Percentiles rank a stretch among this genome's conserved stretches.
phyloP scores from a whole-genome alignment of 2,797 vertebrate genomes.

The Otus scops region DNA sequence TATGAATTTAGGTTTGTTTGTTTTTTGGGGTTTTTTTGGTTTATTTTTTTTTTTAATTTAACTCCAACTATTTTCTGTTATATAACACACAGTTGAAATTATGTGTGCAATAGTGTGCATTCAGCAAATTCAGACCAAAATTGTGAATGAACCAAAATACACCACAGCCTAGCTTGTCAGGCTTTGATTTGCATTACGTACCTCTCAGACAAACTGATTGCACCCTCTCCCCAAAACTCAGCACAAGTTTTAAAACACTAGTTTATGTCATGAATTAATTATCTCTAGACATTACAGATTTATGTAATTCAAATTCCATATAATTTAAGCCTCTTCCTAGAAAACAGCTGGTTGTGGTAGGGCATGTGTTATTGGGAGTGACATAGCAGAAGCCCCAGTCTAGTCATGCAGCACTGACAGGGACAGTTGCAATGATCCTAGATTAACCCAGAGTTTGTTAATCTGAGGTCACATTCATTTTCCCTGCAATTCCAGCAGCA shows the following conservation, averaged over 20 bases:
- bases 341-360: background rate
- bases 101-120: background rate
- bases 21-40: background rate
- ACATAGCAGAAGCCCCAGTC: background rate
- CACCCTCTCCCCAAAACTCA: background rate
- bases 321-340: background rate
- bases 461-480: background rate
- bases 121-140: background rate
- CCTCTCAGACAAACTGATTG: background rate
- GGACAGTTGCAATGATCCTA: background rate
- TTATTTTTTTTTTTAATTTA: background rate
- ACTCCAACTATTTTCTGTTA: background rate
- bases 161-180: background rate
- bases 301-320: background rate
- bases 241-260: background rate
- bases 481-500: background rate
- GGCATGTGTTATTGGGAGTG: background rate
- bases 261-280: background rate
- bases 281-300: background rate
- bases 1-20: background rate
- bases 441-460: background rate
- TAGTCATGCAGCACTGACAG: background rate
- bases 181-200: background rate
- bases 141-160: background rate
- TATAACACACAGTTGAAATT: background rate